phyloP scores from a whole-genome alignment of 2,113 vertebrate genomes.

The Asarcornis scutulata region DNA sequence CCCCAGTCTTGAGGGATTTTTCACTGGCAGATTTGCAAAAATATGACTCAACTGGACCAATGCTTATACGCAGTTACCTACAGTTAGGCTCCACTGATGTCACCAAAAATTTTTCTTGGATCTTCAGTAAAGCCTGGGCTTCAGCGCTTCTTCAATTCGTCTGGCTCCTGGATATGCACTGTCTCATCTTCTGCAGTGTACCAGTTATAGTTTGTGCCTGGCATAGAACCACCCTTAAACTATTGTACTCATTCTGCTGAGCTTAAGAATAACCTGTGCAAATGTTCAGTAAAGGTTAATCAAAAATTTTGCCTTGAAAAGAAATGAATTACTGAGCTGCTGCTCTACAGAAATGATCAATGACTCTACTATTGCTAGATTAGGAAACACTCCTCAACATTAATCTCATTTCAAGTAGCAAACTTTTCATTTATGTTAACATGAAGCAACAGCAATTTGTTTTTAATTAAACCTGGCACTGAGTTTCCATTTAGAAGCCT shows the following conservation, averaged over 20 bases:
- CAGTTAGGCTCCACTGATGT: not conserved
- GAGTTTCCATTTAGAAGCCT: not conserved
- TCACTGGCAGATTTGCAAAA: not conserved
- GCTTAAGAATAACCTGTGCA: not conserved
- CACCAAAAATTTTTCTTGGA: not conserved
- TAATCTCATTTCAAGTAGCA: not conserved
- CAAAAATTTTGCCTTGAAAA: not conserved
- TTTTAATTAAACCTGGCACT: not conserved
- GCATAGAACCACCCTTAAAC: not conserved
- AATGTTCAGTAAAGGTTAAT: not conserved
- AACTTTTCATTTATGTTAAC: not conserved
- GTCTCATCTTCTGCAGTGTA: not conserved
- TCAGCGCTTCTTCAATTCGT: not conserved
- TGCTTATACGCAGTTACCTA: not conserved
- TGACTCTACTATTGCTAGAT: not conserved
- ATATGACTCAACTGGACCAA: not conserved
- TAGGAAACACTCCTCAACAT: not conserved
- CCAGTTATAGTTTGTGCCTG: not conserved
- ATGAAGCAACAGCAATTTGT: not conserved
- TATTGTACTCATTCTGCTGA: not conserved
- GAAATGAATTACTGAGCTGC: not conserved
- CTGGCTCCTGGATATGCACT: accelerated
- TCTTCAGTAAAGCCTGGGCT: not conserved
- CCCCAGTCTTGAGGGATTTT: not conserved
- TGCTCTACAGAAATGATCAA: not conserved